Percentiles rank a stretch among this genome's conserved stretches.
These are phyloP conservation scores for Myotis myotis DNA, from an alignment of 2,797 vertebrate species.

Conservation along the genomic window DNA sequence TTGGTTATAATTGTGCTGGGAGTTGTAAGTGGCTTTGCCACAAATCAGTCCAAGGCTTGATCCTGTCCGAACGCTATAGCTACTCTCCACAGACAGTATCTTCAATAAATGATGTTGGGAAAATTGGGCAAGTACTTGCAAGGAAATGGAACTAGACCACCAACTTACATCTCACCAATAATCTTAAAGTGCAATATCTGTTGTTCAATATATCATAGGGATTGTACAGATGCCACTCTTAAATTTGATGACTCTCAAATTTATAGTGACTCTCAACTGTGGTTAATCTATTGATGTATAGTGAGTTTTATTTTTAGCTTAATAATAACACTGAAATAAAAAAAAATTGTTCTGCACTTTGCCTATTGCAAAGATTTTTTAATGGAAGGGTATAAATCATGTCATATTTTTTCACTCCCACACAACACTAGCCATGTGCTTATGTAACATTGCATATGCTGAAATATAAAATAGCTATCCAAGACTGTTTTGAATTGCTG, in stretches of 20 bases:
- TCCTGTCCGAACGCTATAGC: too few species aligned
- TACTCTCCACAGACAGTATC: neutral
- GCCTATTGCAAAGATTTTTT: neutral
- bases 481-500: neutral
- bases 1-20: too few species aligned
- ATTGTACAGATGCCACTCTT: neutral
- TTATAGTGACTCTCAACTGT: neutral
- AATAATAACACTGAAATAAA: neutral
- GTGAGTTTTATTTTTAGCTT: neutral
- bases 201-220: neutral
- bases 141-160: neutral
- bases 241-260: neutral
- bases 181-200: neutral
- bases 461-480: neutral
- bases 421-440: neutral
- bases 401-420: neutral
- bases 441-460: neutral
- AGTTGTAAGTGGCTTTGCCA: too few species aligned
- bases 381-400: neutral
- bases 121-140: neutral
- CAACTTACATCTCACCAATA: neutral
- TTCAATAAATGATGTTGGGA: neutral
- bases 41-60: too few species aligned
- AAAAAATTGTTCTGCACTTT: neutral
- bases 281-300: neutral